phyloP scores from a whole-genome alignment of 2,888 invertebrate genomes.

The Stratiomys singularior region DNA sequence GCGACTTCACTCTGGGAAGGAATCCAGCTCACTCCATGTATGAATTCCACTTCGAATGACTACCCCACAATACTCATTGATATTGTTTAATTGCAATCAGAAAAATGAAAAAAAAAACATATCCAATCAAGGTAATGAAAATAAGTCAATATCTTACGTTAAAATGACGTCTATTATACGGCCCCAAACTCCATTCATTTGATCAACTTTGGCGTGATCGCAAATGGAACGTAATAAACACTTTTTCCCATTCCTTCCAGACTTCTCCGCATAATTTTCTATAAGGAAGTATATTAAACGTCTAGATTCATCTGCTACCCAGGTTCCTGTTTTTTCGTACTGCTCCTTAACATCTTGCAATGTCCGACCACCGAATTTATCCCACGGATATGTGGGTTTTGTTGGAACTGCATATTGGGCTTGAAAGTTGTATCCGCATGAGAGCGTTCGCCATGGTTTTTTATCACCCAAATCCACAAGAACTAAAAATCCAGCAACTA shows the following conservation, averaged over 20 bases:
- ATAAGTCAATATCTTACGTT: no score
- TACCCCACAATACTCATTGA: no score
- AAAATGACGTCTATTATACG: not conserved
- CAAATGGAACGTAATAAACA: constrained; percentile 49
- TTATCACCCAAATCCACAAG: constrained; percentile 58
- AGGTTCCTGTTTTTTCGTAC: constrained; percentile 44
- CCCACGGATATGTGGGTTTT: constrained; percentile 59
- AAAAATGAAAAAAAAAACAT: no score
- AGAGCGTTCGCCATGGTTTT: constrained; percentile 59
- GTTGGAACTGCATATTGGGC: constrained; percentile 59
- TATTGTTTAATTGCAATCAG: no score
- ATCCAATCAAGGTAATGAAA: no score
- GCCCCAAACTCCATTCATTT: not conserved
- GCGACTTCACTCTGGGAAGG: no score
- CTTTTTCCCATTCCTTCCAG: constrained; percentile 46
- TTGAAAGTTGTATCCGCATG: constrained; percentile 57
- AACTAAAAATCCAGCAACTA: constrained; percentile 50
- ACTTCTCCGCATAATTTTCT: constrained; percentile 45
- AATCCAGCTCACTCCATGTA: no score
- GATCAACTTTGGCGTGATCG: constrained; percentile 46
- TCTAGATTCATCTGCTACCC: constrained; percentile 46
- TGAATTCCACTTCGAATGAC: no score
- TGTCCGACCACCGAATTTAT: constrained; percentile 54
- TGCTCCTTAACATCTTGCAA: constrained; percentile 24
- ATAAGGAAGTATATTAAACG: constrained; percentile 41